Evolutionary conservation across 2,888 invertebrate species (phyloP), one percentile per base, ranked within the genome.

Genomic region (Magallana nippona): DNA sequence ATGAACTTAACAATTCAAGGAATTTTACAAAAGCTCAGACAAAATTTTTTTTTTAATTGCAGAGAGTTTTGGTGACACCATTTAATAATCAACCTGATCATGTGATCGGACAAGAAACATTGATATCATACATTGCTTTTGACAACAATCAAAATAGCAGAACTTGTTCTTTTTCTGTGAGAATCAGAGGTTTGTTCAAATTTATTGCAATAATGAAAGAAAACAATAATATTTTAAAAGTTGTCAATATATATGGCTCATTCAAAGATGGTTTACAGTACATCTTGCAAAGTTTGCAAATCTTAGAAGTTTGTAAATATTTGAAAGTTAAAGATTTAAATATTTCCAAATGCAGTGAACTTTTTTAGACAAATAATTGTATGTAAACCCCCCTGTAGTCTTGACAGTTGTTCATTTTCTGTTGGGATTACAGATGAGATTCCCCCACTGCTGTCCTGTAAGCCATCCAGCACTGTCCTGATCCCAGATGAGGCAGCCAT

Each of bases 131-230:
- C 79, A 83, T 57, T 32, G 91, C 90, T 1, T 57, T 0, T 8
- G 90, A 90, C 78, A 81, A 27, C 60, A 81, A 83, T 0, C 85
- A 82, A 17, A 90, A 90, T 77, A 32, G 55, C 0, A 82, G 82
- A 5, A 78, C 82, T 13, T 91, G 91, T 78, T 60, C 79, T n/a
- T 86, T 91, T 78, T 78, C 81, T 19, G 83, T 90, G 15, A 55
- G 79, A 17, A 80, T 89, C 5, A 85, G 82, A 81, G 91, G 91
- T 90, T 63, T 79, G 83, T 56, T 58, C 10, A 44, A 44, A 44
- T 8, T 44, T 0, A 44, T 44, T 8, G 8, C 0, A 44, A 44
- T 5, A 8, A 44, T 44, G 44, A 44, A 8, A 44, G 5, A 44
- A 44, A 44, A 44, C 5, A 8, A 44, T 44, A 8, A 44, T 44